Base-by-base conservation (phyloP, 2,797 vertebrate species). In the Enteromius treurensis region DNA sequence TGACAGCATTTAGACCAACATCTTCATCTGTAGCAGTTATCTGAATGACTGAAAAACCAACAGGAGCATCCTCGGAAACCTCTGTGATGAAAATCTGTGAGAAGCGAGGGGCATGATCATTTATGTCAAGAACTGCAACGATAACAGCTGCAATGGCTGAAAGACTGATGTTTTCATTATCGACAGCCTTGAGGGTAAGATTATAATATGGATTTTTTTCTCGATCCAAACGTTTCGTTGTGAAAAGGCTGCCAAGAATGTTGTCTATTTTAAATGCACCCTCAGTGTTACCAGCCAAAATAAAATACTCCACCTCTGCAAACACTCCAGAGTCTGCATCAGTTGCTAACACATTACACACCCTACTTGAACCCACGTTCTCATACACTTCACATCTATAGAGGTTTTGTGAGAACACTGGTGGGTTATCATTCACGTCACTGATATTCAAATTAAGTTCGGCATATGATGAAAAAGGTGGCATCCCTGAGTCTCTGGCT, bases 101-200 rank as follows among this genome's bases (percentile, higher is more conserved):
- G 84, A 96, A 96, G 40, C 89, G 91, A 85, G 95, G 95, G 0
- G 91, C 87, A 0, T 95, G 93, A 89, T 95, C 95, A 53, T 96
- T 95, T 90, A 86, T 91, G 87, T 96, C 95, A 49, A 94, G 91
- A 83, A 96, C 91, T 19, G 70, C 40, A 7, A 95, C 49, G 1
- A 91, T 80, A 71, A 95, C 88, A 13, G 85, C 87, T 15, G 92
- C 86, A 77, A 32, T 90, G 78, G 91, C 91, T 65, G 85, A 92
- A 51, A 91, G 89, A 42, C 85, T 80, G 29, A 76, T 88, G 49
- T 92, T 87, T 65, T 92, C 86, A 15, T 88, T 75, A 60, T 95
- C 95, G 37, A 77, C 71, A 47, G 95, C 93, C 90, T 93, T 90
- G 74, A 96, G 80, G 7, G 84, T 92, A 80, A 96, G 88, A 85